phyloP scores from a whole-genome alignment of 2,113 vertebrate genomes.

The Campylomormyrus tamandua region DNA sequence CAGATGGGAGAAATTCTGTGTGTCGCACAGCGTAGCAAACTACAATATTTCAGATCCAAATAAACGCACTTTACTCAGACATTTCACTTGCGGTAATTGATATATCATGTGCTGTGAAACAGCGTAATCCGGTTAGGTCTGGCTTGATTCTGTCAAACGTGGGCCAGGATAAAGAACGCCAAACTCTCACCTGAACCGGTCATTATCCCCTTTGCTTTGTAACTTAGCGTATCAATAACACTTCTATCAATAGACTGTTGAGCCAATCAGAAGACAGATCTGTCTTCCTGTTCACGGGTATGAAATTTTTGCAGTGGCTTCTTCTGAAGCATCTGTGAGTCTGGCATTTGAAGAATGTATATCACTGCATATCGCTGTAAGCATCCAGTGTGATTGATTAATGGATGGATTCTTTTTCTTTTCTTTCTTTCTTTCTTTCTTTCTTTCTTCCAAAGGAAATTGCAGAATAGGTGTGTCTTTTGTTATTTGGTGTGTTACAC shows the following conservation, averaged over 20 bases:
- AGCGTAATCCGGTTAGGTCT: neutral
- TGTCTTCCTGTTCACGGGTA: neutral
- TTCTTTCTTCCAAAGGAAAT: neutral
- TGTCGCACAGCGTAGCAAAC: neutral
- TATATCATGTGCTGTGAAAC: conserved; percentile 15
- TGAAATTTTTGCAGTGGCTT: neutral
- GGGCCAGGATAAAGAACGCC: neutral
- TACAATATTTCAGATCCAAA: neutral
- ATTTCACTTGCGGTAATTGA: conserved; percentile 19
- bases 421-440: too few relatives aligned
- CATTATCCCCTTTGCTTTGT: neutral
- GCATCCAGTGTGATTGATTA: neutral
- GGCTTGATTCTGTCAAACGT: neutral
- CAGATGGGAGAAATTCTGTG: neutral
- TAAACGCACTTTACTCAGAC: neutral
- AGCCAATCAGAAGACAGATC: neutral
- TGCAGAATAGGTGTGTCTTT: neutral
- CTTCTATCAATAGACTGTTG: neutral
- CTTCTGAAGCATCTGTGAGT: neutral
- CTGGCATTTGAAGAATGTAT: neutral
- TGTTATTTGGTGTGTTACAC: neutral
- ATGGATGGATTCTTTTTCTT: neutral
- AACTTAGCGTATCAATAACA: neutral
- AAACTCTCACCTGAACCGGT: neutral
- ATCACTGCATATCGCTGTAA: neutral